Evolutionary conservation across 2,888 invertebrate species (phyloP), one percentile per base, ranked within the genome.

Genomic region (Micropterix aruncella): DNA sequence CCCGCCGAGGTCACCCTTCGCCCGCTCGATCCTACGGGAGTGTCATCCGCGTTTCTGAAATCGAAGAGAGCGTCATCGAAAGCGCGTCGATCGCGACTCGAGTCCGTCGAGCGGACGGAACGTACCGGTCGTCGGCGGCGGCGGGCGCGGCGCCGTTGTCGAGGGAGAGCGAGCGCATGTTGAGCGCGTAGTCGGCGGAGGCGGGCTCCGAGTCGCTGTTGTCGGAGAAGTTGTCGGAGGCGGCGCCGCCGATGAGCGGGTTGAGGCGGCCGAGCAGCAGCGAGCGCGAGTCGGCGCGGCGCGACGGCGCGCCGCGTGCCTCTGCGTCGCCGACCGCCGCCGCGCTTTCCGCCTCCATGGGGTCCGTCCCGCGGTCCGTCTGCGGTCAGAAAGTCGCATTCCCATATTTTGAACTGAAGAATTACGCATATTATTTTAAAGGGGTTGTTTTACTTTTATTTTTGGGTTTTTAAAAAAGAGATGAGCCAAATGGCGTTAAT

Each of bases 341-440:
- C 36, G 52, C 53, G 27, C 54, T 56, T 46, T 76, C 75, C 1
- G 73, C 63, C 55, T 80, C 80, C 79, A 80, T 80, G 0, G 80
- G 80, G 56, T 82, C 80, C 1, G 81, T 80, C 3, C 80, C 80
- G 44, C 80, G 74, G 55, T 82, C 80, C 52, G 74, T 79, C 80
- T 80, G 57, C 19, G 57, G 56, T 12, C n/a, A n/a, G n/a, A n/a
- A n/a, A n/a, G n/a, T n/a, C n/a, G n/a, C n/a, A n/a, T n/a, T n/a
- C n/a, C n/a, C n/a, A n/a, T n/a, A n/a, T n/a, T n/a, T n/a, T n/a
- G n/a, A n/a, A n/a, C n/a, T n/a, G n/a, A n/a, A n/a, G n/a, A n/a
- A n/a, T n/a, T n/a, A n/a, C n/a, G n/a, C n/a, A n/a, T n/a, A n/a
- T n/a, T n/a, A n/a, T n/a, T n/a, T n/a, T n/a, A n/a, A n/a, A n/a